Evolutionary conservation across 1,140 invertebrate species (phyloP).

Genomic region (Popillia japonica): DNA sequence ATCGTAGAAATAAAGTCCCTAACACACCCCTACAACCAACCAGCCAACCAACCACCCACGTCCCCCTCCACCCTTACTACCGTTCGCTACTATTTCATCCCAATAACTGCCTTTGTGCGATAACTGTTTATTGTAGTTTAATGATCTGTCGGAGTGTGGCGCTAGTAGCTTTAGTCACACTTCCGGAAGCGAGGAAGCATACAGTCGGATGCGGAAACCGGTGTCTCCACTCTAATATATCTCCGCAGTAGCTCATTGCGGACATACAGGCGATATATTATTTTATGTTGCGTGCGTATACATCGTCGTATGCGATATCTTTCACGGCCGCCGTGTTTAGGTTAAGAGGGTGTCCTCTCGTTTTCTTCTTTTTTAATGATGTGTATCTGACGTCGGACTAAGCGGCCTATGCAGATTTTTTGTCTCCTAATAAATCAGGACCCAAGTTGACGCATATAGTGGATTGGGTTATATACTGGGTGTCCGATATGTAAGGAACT

Average conservation of each 20-base stretch:
- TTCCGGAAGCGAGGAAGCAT: slow-evolving; percentile 48
- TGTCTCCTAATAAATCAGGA: too few species aligned
- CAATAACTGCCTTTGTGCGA: slow-evolving; percentile 53
- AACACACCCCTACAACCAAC: background rate
- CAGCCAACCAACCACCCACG: background rate
- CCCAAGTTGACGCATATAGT: too few species aligned
- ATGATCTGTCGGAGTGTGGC: slow-evolving; percentile 50
- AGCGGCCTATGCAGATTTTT: background rate
- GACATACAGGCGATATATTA: background rate
- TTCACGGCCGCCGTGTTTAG: too few species aligned
- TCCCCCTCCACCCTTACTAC: background rate
- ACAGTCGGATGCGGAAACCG: slow-evolving; percentile 51
- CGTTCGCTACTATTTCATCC: slow-evolving; percentile 46
- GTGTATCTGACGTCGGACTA: too few species aligned
- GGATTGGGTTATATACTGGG: background rate
- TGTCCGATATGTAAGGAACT: background rate
- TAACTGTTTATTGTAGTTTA: slow-evolving; percentile 56
- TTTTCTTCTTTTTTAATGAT: too few species aligned
- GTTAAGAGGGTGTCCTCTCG: too few species aligned
- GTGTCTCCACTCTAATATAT: slow-evolving; percentile 43
- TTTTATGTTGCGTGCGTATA: too few species aligned
- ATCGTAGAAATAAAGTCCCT: background rate
- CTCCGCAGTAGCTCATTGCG: slow-evolving; percentile 37
- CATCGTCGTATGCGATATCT: too few species aligned
- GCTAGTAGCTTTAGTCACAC: slow-evolving; percentile 49